Evolutionary conservation across 2,888 invertebrate species (phyloP).

Genomic region (Gryllus longicercus): DNA sequence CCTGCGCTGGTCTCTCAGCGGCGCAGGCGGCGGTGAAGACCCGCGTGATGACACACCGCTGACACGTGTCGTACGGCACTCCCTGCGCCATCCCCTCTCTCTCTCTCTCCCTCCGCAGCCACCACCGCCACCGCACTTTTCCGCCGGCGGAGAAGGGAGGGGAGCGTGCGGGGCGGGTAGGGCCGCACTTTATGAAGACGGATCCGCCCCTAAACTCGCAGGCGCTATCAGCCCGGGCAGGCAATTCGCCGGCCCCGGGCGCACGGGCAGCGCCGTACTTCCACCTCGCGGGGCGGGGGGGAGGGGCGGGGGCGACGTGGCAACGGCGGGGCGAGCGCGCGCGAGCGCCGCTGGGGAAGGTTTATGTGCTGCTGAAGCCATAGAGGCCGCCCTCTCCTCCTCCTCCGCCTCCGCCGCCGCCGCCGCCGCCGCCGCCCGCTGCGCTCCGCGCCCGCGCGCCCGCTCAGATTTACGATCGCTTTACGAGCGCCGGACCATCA

Average conservation of each 20-base stretch:
- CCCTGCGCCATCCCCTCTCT: too few species aligned
- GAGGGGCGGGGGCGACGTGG: background rate
- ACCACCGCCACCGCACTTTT: too few species aligned
- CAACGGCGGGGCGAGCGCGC: background rate
- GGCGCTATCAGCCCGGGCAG: constrained; percentile 4
- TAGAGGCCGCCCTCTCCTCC: constrained; percentile 26
- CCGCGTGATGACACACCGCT: too few species aligned
- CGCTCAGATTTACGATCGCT: constrained; percentile 35
- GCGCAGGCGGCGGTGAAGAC: too few species aligned
- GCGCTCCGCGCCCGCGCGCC: constrained; percentile 29
- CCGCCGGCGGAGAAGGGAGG: background rate
- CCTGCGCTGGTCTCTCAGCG: too few species aligned
- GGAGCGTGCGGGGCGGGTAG: background rate
- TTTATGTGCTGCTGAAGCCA: constrained; percentile 35
- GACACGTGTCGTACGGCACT: too few species aligned
- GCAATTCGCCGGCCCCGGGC: background rate
- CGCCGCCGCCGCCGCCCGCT: constrained; percentile 18
- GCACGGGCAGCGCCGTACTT: constrained; percentile 2
- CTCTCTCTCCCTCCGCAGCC: too few species aligned
- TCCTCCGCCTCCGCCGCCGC: too few species aligned
- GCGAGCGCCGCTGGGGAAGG: constrained; percentile 33
- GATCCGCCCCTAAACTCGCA: constrained; percentile 18
- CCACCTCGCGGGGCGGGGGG: background rate
- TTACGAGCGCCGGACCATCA: constrained; percentile 35
- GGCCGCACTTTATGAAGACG: constrained; percentile 8